Conservation (phyloP, 2,113 vertebrate species). For the Jaculus jaculus region DNA sequence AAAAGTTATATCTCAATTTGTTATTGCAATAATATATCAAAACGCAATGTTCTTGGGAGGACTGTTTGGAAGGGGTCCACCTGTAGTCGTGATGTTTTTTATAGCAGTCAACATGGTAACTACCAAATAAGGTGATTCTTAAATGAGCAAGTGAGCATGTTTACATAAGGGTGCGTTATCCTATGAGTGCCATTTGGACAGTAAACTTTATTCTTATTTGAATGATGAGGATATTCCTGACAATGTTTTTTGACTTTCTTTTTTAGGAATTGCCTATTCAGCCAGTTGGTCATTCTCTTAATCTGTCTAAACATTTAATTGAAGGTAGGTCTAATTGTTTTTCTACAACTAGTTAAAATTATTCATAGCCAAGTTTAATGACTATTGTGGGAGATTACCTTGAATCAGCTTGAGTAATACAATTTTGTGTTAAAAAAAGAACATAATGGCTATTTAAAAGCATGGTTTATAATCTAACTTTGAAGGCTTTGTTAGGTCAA, state of each 20-base stretch:
- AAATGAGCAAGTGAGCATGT: not conserved
- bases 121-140: not conserved
- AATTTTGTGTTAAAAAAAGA: not conserved
- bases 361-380: not conserved
- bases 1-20: not conserved
- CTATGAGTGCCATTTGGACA: not conserved
- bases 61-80: not conserved
- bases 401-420: not conserved
- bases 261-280: not conserved
- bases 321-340: not conserved
- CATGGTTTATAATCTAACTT: not conserved
- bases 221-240: not conserved
- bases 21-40: not conserved
- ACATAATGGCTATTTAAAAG: not conserved
- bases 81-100: too few species aligned
- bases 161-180: not conserved
- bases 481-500: not conserved
- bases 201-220: not conserved
- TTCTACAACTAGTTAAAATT: slow-evolving; percentile 15
- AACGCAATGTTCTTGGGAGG: not conserved
- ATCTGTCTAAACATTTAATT: not conserved
- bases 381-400: not conserved
- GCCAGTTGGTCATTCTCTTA: not conserved
- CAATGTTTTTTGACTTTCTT: not conserved
- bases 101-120: not conserved